A percentile compares a stretch with the other conserved stretches of the same genome.
phyloP scores from a whole-genome alignment of 1,140 invertebrate genomes.

The Zaprionus vittiger region DNA sequence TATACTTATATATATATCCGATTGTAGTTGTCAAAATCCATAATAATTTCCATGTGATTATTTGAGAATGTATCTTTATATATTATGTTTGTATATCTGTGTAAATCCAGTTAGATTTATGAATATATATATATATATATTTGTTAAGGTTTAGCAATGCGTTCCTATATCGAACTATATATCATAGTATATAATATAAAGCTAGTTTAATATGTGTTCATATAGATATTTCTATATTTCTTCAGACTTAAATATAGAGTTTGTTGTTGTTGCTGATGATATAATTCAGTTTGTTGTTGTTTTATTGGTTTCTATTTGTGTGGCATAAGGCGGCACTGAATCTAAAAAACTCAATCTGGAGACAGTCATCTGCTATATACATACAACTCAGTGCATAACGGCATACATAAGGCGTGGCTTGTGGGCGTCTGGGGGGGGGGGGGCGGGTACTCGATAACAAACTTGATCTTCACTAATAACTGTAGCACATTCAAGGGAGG shows the following conservation, averaged over 20 bases:
- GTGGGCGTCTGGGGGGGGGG: neutral
- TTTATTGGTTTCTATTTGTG: constrained; percentile 21
- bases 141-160: constrained; percentile 48
- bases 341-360: constrained; percentile 48
- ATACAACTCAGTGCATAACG: constrained; percentile 25
- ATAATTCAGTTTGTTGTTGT: constrained; percentile 16
- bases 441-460: neutral
- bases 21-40: constrained; percentile 16
- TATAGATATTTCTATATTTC: constrained; percentile 32
- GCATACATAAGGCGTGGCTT: constrained; percentile 36
- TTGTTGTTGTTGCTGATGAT: constrained; percentile 29
- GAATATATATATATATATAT: constrained; percentile 32
- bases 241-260: constrained; percentile 79
- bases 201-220: constrained; percentile 15
- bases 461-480: constrained; percentile 6
- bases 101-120: constrained; percentile 29
- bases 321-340: constrained; percentile 59
- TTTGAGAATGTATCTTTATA: constrained; percentile 19
- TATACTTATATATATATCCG: constrained; percentile 7
- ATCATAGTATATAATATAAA: constrained; percentile 5
- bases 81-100: constrained; percentile 14
- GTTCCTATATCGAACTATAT: constrained; percentile 44
- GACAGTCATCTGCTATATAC: constrained; percentile 16
- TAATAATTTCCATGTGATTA: constrained; percentile 14
- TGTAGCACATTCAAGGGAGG: constrained; percentile 23